These are phyloP conservation scores for Nerophis lumbriciformis DNA, from an alignment of 2,113 vertebrate species.

Conservation along the genomic window DNA sequence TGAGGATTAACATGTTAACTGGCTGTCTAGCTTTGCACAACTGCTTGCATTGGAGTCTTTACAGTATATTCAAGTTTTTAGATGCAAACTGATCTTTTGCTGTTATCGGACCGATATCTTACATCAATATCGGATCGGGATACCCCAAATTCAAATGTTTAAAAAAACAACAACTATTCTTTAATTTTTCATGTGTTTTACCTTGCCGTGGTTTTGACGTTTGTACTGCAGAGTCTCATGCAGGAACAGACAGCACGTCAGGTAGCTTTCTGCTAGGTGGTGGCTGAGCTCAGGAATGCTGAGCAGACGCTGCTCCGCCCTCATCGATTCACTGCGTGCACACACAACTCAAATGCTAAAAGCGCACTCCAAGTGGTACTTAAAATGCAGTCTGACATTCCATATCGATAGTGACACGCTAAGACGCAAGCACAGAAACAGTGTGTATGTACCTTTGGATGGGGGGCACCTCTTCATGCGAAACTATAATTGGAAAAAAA, in stretches of 20 bases:
- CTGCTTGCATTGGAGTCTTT: no score
- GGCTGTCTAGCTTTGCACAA: no score
- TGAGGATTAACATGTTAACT: no score
- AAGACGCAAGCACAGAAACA: neutral
- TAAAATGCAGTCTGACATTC: constrained; percentile 6
- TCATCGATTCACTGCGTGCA: constrained; percentile 75
- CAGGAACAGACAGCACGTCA: constrained; percentile 87
- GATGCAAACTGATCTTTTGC: no score
- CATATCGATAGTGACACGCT: neutral
- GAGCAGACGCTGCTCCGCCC: constrained; percentile 82
- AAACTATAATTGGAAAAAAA: constrained; percentile 41
- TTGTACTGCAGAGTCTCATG: constrained; percentile 95
- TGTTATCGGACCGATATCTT: no score
- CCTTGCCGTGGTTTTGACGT: constrained; percentile 90
- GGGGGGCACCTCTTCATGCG: constrained; percentile 42
- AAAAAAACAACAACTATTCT: neutral
- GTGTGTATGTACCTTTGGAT: constrained; percentile 56
- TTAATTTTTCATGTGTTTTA: constrained; percentile 30
- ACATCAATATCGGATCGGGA: no score
- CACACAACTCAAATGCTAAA: constrained; percentile 7
- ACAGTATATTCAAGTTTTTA: no score
- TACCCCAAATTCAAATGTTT: no score
- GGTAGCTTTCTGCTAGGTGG: constrained; percentile 93
- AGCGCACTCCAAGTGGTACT: no score
- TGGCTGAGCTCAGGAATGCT: constrained; percentile 91